Evolutionary conservation across 2,797 vertebrate species (phyloP), one percentile per base, ranked within the genome.

Genomic region (Avahi laniger): DNA sequence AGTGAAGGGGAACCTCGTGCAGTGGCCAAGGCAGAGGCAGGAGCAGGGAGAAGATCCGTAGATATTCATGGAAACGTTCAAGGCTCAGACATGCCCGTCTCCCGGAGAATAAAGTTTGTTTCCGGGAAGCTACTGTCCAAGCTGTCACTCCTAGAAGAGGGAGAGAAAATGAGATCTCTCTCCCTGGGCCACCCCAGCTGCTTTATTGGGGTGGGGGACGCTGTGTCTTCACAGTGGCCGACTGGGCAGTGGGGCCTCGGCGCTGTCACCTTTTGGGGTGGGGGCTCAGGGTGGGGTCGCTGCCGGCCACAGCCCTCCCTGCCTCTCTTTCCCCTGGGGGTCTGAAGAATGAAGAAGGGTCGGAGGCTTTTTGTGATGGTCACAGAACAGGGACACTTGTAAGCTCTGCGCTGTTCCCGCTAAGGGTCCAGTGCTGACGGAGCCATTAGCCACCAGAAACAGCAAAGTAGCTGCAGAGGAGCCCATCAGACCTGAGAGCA

Each of bases 51-150:
- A 41, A 81, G 54, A 57, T 7, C 13, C 70, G 13, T 65, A 38
- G 30, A 78, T 90, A 85, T 61, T 73, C 85, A 57, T 1, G n/a
- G 28, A 0, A 46, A n/a, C 57, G 15, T 46, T 63, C 20, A 35
- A 43, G 57, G 43, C 94, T 70, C 72, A 38, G 50, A 70, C 63
- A 72, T 67, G 48, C 50, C 79, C 0, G 5, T 72, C 87, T 63
- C n/a, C 48, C 33, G 20, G 48, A 80, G 86, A 93, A 79, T 63
- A 28, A 78, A 93, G 73, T 91, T 89, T 57, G 79, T 86, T 81
- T 61, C 38, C 61, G 33, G 22, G 57, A 76, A 95, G 91, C 76
- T 46, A 9, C 81, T 91, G 73, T 78, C 81, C 43, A 61, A 85
- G 78, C 91, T 73, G 85, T 48, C 88, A 69, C 41, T 50, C 65